Percentiles rank a stretch among this genome's conserved stretches.
Conservation (phyloP, 2,113 vertebrate species). For the Poecilia latipinna region DNA sequence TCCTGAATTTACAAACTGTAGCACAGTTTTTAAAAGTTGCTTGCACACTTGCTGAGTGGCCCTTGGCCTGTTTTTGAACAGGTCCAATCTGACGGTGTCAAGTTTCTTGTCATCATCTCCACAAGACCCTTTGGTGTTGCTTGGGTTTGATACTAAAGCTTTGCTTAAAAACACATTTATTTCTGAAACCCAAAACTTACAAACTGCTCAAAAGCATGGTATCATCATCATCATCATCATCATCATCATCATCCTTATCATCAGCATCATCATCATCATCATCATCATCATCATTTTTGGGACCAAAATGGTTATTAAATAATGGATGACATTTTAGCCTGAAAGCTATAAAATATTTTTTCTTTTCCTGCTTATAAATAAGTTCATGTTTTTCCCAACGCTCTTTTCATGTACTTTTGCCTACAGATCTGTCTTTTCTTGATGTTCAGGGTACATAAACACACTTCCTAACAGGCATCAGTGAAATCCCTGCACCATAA, state of each 20-base stretch:
- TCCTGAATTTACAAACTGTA: no score
- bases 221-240: neutral
- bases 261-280: neutral
- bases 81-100: no score
- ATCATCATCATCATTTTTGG: constrained; percentile 6
- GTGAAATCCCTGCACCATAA: constrained; percentile 26
- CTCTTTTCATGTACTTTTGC: neutral
- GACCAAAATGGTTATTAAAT: constrained; percentile 25
- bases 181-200: no score
- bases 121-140: no score
- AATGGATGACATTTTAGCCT: constrained; percentile 23
- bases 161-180: no score
- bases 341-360: constrained; percentile 21
- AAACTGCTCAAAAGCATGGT: no score
- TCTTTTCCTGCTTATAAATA: neutral
- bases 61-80: no score
- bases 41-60: no score
- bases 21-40: no score
- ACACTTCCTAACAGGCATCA: constrained; percentile 21
- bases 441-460: constrained; percentile 3
- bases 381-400: constrained; percentile 6
- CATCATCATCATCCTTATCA: neutral
- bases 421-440: neutral
- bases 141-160: no score
- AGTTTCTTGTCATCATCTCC: no score